phyloP scores from a whole-genome alignment of 2,113 vertebrate genomes.

The Elephantulus edwardii region DNA sequence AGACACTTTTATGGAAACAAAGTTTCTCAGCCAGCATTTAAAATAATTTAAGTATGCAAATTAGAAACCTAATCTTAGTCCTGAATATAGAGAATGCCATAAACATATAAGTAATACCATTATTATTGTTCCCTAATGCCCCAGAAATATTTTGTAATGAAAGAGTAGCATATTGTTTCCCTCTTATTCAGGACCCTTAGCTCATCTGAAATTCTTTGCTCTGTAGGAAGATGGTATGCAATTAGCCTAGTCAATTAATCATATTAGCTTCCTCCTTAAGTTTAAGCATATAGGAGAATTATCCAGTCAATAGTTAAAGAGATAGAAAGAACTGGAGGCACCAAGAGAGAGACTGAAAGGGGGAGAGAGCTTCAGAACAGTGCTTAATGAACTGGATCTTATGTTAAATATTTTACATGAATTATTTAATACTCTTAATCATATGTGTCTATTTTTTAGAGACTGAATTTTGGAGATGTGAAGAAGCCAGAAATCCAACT shows the following conservation, averaged over 20 bases:
- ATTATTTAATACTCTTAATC: no score
- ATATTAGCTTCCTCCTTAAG: background rate
- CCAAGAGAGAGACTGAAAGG: background rate
- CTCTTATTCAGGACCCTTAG: background rate
- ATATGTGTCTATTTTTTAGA: no score
- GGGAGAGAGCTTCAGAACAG: background rate
- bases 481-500: background rate
- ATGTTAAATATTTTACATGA: background rate
- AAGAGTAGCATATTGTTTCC: background rate
- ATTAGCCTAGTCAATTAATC: constrained; percentile 11
- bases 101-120: background rate
- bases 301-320: background rate
- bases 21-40: background rate
- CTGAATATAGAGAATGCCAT: constrained; percentile 23
- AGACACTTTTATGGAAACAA: background rate
- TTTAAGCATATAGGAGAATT: background rate
- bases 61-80: background rate
- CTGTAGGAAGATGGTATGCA: background rate
- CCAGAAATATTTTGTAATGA: constrained; percentile 8
- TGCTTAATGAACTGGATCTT: background rate
- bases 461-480: background rate
- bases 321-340: background rate
- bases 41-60: constrained; percentile 37
- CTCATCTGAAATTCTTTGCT: background rate
- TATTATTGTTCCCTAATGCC: background rate